Evolutionary conservation across 1,140 invertebrate genomes (phyloP).

Genomic region (Spodoptera litura): DNA sequence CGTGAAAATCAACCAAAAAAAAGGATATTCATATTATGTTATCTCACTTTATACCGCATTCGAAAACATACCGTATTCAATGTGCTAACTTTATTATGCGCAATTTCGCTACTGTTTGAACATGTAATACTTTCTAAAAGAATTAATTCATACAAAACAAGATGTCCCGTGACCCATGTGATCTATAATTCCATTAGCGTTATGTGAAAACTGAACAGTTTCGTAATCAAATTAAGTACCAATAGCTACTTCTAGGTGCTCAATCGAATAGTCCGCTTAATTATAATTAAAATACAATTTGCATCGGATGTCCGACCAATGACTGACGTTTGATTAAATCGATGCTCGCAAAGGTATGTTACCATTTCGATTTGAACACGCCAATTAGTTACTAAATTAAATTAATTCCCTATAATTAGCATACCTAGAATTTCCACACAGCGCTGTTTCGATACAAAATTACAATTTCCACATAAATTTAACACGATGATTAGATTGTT

Average conservation of each 20-base stretch:
- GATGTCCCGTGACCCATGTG: too few species aligned
- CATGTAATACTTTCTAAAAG: too few species aligned
- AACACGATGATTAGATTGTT: constrained; percentile 18
- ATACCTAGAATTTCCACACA: constrained; percentile 55
- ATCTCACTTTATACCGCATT: too few species aligned
- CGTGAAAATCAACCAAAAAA: too few species aligned
- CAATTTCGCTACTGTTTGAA: too few species aligned
- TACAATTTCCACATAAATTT: constrained; percentile 18
- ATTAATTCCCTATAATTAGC: constrained; percentile 70
- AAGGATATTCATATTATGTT: too few species aligned
- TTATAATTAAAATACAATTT: constrained; percentile 56
- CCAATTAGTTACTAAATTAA: constrained; percentile 75
- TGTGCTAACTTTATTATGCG: too few species aligned
- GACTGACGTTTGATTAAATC: constrained; percentile 65
- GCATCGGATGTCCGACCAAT: constrained; percentile 57
- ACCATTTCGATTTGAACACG: constrained; percentile 62
- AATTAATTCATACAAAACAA: too few species aligned
- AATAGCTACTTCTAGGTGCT: constrained; percentile 4
- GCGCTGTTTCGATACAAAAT: constrained; percentile 30
- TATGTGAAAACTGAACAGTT: constrained; percentile 14
- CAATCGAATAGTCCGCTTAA: constrained; percentile 46
- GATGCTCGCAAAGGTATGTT: constrained; percentile 65
- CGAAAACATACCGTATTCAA: too few species aligned
- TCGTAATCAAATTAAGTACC: constrained; percentile 32
- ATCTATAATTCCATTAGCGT: not conserved